These are phyloP conservation scores for Anoplolepis gracilipes DNA, from an alignment of 1,140 invertebrate species.

Conservation along the genomic window DNA sequence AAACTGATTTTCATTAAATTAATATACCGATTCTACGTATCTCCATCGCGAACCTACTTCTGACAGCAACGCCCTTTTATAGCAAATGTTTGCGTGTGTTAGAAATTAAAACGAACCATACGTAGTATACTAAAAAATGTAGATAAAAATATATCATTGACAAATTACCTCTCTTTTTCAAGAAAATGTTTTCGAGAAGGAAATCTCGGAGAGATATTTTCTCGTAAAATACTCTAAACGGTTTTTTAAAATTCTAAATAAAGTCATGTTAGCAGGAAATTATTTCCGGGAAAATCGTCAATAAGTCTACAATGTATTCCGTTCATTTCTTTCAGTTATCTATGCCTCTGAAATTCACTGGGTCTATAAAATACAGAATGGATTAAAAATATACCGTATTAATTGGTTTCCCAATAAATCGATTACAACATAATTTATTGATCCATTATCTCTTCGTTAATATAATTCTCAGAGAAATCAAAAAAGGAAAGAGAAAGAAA, in stretches of 20 bases:
- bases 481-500: background rate
- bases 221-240: background rate
- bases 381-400: background rate
- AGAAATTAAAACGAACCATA: constrained; percentile 15
- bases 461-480: background rate
- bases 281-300: background rate
- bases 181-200: background rate
- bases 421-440: background rate
- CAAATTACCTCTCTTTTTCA: background rate
- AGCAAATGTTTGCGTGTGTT: background rate
- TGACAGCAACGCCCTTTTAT: background rate
- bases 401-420: background rate
- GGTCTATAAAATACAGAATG: background rate
- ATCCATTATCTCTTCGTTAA: background rate
- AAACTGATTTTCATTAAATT: constrained; percentile 56
- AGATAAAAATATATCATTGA: background rate
- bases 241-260: background rate
- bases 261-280: background rate
- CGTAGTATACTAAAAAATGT: background rate
- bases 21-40: constrained; percentile 50
- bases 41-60: constrained; percentile 14
- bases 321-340: background rate
- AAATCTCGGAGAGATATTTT: background rate
- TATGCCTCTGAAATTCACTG: background rate
- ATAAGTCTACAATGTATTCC: background rate